Percentiles rank a stretch among this genome's conserved stretches.
phyloP scores from a whole-genome alignment of 2,113 vertebrate species.

The Arvicanthis niloticus region DNA sequence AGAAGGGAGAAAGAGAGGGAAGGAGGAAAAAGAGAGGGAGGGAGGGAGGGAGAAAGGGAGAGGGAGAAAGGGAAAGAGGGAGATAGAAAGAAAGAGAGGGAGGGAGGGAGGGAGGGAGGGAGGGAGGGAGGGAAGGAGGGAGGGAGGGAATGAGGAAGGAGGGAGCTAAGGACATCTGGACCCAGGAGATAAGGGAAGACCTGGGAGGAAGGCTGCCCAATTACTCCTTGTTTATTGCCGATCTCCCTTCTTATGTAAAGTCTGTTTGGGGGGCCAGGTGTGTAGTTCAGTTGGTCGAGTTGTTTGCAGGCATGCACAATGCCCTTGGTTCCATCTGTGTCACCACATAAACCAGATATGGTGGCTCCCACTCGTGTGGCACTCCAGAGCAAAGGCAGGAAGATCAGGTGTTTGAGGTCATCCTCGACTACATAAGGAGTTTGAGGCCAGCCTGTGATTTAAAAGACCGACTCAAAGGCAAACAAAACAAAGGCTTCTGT shows the following conservation, averaged over 20 bases:
- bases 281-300: background rate
- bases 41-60: fast-evolving
- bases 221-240: fast-evolving
- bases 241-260: background rate
- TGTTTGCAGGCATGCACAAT: background rate
- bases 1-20: fast-evolving
- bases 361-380: too few relatives aligned
- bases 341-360: background rate
- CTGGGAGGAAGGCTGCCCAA: fast-evolving
- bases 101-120: background rate
- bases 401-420: background rate
- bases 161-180: too few relatives aligned
- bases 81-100: too few relatives aligned
- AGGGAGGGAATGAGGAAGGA: fast-evolving
- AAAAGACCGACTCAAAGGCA: background rate
- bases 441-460: background rate
- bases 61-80: too few relatives aligned
- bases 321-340: background rate
- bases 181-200: background rate
- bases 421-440: background rate
- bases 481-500: background rate
- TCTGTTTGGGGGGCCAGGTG: too few relatives aligned
- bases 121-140: too few relatives aligned
- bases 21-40: fast-evolving
- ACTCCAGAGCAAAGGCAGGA: background rate